Base-by-base conservation (phyloP, 2,888 invertebrate genomes). In the Neuroscelio doddi region DNA sequence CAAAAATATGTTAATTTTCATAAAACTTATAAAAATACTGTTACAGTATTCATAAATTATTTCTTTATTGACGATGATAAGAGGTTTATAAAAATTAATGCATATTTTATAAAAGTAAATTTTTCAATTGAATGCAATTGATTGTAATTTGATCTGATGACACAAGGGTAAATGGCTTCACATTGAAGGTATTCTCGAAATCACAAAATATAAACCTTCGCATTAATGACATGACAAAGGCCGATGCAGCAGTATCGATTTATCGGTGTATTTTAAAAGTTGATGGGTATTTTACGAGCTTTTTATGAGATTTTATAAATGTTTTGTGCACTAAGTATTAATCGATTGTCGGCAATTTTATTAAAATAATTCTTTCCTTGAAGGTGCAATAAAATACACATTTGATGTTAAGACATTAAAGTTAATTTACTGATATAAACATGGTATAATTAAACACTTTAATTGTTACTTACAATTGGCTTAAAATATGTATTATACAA, bases 351-450 rank as follows among this genome's bases (percentile, higher is more conserved):
- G 41, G 39, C 17, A 26, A 47, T 41, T 47, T 47, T 34, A 49
- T 57, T 49, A 10, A 49, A 49, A 27, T 16, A 29, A 49, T 57
- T 5, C 41, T 47, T 42, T 47, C 47, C 47, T 56, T 47, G 47
- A 42, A 27, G 12, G 5, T 2, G 34, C 10, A 38, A 15, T 56
- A 56, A 56, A 56, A 45, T n/a, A 21, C 21, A 5, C 21, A 5
- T 9, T 3, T 15, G 1, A 24, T 5, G 16, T 5, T 9, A 39
- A 9, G 7, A 24, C 10, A 17, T 17, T 17, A 17, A 15, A 38
- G 3, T 15, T 7, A 38, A 38, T 9, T 9, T 30, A 30, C 30
- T 30, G 39, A 39, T 21, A 9, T 7, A 39, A 39, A 39, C n/a
- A n/a, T n/a, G n/a, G n/a, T n/a, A n/a, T n/a, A n/a, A n/a, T n/a